Evolutionary conservation across 2,888 invertebrate species (phyloP), one percentile per base, ranked within the genome.

Genomic region (Drosophila mayaguana): DNA sequence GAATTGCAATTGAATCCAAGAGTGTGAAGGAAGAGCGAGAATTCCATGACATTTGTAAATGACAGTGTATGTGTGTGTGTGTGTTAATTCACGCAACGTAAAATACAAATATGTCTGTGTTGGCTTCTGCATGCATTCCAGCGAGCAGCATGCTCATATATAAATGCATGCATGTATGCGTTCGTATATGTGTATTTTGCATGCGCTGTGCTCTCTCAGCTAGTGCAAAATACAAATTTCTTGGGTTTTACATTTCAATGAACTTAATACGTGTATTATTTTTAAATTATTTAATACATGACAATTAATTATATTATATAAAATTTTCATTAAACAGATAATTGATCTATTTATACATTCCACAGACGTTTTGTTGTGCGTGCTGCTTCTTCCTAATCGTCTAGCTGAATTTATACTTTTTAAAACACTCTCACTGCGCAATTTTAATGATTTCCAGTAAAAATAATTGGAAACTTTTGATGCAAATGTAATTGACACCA

Each of bases 381-480:
- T 55, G 55, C 55, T 42, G 42, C 6, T 6, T n/a, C 28, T 46
- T 46, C 6, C 14, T n/a, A 46, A 38, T 60, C 2, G 59, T 28
- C 28, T n/a, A 45, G 9, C 18, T 28, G 28, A 18, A 18, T 7
- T 5, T 2, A 14, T 28, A 18, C 4, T 18, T n/a, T 54, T 36
- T 16, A 3, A 36, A 20, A 28, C 20, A 28, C 7, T 22, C 20
- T 12, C 12, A 9, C 3, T 20, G 0, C 9, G 36, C n/a, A 9
- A n/a, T 22, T 60, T 32, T 8, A 12, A 60, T n/a, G 14, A 38
- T 36, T 9, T 34, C 2, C 12, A 45, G 22, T 28, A 32, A 7
- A 12, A 22, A n/a, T 28, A 28, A 11, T 28, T 11, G n/a, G n/a
- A 11, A 28, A 2, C 11, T 5, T n/a, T 48, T 7, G 48, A 32